Base-by-base conservation (phyloP, 1,140 invertebrate genomes). In the Cephus cinctus region DNA sequence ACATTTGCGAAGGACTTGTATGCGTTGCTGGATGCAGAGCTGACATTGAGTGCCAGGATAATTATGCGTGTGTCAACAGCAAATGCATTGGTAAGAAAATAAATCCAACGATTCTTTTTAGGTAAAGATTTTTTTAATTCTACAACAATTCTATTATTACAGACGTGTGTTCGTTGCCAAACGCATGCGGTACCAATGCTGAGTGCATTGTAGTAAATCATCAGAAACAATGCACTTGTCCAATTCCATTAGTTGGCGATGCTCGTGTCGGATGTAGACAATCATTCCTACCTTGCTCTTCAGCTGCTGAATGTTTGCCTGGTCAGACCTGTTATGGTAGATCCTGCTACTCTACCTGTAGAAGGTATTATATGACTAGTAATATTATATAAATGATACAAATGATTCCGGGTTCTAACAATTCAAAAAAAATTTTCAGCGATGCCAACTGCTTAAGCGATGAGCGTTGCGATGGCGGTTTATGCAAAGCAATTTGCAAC, bases 171-270 rank as follows among this genome's bases (percentile, higher is more conserved):
- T 72, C 75, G 1, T 79, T 86, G 34, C 81, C 86, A 6, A 86
- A 84, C n/a, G 82, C 86, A n/a, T 94, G 91, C 67, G 90, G 90
- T 16, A 88, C 83, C 4, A 94, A 94, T 67, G 86, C 90, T 2
- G 56, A 82, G 18, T 94, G 92, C 61, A 65, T 69, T 21, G 80
- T 86, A 2, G 67, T 79, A 43, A 81, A 86, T 62, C 90, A 94
- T 68, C 73, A 78, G 32, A 86, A 86, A 50, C 66, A 82, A 47
- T 96, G 92, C 63, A 77, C 66, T 20, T 96, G 92, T 73, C 84
- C 85, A 2, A 52, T 78, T 34, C 81, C 82, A 12, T 76, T 94
- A 11, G 75, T 83, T 25, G 92, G 92, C 21, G 86, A 94, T 76
- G 80, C 91, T 16, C 74, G 82, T 47, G 71, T 83, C 18, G 83